phyloP scores from a whole-genome alignment of 2,113 vertebrate genomes.

The Maccullochella peelii region DNA sequence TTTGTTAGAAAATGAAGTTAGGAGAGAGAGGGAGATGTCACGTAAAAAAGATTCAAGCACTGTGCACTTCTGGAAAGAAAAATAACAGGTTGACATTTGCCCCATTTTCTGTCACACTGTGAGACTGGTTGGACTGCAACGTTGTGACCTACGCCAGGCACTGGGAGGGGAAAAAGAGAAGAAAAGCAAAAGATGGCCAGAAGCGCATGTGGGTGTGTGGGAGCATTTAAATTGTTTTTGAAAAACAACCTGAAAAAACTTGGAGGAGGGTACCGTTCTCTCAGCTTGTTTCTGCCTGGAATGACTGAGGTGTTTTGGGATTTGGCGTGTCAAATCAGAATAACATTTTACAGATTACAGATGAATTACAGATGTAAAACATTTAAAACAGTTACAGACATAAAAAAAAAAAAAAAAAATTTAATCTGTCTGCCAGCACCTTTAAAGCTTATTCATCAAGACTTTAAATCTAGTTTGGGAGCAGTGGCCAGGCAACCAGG shows the following conservation, averaged over 20 bases:
- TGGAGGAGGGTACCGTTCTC: background rate
- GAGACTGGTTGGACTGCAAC: background rate
- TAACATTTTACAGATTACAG: background rate
- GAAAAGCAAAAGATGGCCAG: background rate
- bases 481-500: background rate
- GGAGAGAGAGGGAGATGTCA: background rate
- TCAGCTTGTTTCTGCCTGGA: conserved; percentile 6
- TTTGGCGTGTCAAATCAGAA: background rate
- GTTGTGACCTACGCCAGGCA: background rate
- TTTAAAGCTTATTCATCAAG: background rate
- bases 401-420: no score
- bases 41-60: background rate
- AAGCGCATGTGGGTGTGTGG: conserved; percentile 11
- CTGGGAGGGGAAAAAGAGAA: background rate
- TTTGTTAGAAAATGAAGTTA: background rate
- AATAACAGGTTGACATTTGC: background rate
- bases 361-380: background rate
- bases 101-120: conserved; percentile 7
- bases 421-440: background rate
- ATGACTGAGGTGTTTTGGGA: conserved; percentile 1
- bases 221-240: conserved; percentile 43
- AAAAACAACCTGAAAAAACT: conserved; percentile 36
- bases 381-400: no score
- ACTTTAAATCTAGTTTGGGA: background rate
- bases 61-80: background rate